Percentiles rank a stretch among this genome's conserved stretches.
These are phyloP conservation scores for Datnioides undecimradiatus DNA, from an alignment of 2,113 vertebrate species.

Conservation along the genomic window DNA sequence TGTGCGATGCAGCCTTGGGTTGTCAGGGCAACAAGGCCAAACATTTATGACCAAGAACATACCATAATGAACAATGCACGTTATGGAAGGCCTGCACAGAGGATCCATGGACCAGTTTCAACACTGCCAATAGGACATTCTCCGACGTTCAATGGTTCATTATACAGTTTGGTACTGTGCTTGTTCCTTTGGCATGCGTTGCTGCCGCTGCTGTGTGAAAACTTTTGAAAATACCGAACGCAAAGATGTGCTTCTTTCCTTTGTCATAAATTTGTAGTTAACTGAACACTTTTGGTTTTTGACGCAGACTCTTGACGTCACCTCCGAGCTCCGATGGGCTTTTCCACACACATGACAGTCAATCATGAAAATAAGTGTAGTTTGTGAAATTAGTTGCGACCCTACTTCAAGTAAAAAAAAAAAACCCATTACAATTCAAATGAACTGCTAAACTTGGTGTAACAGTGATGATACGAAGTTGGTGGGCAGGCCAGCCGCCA, in stretches of 20 bases:
- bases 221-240: not conserved
- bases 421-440: not conserved
- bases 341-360: not conserved
- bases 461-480: not conserved
- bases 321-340: not conserved
- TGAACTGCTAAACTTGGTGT: not conserved
- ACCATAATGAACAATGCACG: slow-evolving; percentile 77
- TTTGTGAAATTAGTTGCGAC: not conserved
- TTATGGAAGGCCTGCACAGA: slow-evolving; percentile 70
- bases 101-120: slow-evolving; percentile 55
- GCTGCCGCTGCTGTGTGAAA: slow-evolving; percentile 33
- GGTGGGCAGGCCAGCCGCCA: not conserved
- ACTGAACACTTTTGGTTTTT: not conserved
- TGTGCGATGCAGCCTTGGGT: slow-evolving; percentile 60
- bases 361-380: not conserved
- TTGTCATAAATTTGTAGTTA: not conserved
- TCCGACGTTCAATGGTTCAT: slow-evolving; percentile 61
- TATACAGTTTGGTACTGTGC: slow-evolving; percentile 50
- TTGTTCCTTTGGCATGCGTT: slow-evolving; percentile 15
- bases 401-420: not conserved
- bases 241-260: not conserved
- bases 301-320: not conserved
- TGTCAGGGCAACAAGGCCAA: slow-evolving; percentile 76
- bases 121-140: slow-evolving; percentile 53
- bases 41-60: slow-evolving; percentile 73